Evolutionary conservation across 2,797 vertebrate species (phyloP).

Genomic region (Dendrocincla fuliginosa): DNA sequence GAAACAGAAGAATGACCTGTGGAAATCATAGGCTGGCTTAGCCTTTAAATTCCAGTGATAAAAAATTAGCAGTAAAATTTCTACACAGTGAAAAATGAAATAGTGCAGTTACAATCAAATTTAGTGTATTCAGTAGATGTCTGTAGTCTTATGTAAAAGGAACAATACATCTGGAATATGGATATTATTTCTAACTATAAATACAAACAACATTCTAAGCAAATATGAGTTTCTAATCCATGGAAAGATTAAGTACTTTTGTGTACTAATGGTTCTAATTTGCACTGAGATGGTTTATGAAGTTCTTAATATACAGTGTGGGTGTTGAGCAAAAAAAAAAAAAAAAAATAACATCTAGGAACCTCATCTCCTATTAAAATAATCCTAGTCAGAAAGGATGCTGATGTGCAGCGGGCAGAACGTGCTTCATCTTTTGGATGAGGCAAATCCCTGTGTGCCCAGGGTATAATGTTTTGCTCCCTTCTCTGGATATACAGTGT

Average conservation of each 20-base stretch:
- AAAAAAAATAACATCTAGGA: neutral
- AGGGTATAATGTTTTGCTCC: neutral
- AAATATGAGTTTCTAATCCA: neutral
- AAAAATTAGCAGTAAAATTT: neutral
- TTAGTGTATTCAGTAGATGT: neutral
- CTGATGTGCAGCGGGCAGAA: neutral
- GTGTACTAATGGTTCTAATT: neutral
- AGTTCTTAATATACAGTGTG: neutral
- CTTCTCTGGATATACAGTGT: neutral
- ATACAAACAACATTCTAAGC: neutral
- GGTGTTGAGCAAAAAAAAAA: neutral
- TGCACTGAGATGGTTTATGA: neutral
- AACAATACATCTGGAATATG: neutral
- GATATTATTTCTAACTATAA: neutral
- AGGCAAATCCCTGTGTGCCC: neutral
- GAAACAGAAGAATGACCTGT: neutral
- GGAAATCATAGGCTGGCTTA: neutral
- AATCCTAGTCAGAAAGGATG: neutral
- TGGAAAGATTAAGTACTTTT: neutral
- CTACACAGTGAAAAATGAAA: neutral
- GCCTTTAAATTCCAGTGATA: neutral
- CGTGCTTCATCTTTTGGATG: neutral
- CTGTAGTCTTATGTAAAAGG: neutral
- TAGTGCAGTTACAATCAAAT: neutral
- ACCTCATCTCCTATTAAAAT: neutral